phyloP scores from a whole-genome alignment of 2,797 vertebrate genomes.

The Discoglossus pictus region DNA sequence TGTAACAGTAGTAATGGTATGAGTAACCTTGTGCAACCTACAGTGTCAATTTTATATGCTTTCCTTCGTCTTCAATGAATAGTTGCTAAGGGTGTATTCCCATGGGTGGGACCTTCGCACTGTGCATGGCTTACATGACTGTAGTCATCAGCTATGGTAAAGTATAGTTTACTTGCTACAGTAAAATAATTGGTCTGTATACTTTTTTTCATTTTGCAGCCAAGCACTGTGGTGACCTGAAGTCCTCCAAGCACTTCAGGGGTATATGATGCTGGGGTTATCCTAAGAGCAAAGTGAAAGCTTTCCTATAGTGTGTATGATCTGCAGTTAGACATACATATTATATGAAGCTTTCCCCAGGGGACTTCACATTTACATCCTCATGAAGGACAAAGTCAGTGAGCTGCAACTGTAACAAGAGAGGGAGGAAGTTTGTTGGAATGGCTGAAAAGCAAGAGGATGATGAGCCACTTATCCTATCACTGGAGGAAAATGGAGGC shows the following conservation, averaged over 20 bases:
- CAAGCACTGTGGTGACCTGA: neutral
- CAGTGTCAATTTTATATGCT: too few relatives aligned
- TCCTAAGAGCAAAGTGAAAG: neutral
- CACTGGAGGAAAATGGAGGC: constrained; percentile 82
- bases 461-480: constrained; percentile 92
- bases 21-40: too few relatives aligned
- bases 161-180: too few relatives aligned
- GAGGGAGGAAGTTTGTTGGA: neutral
- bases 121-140: too few relatives aligned
- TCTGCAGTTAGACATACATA: neutral
- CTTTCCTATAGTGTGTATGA: neutral
- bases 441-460: constrained; percentile 76
- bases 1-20: too few relatives aligned
- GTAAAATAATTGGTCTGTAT: neutral
- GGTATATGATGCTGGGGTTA: neutral
- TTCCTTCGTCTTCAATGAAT: too few relatives aligned
- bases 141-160: too few relatives aligned
- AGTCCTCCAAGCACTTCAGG: neutral
- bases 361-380: constrained; percentile 11
- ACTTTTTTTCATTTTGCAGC: neutral
- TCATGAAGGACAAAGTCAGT: constrained; percentile 39
- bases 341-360: neutral
- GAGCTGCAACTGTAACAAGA: neutral
- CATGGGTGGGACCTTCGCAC: too few relatives aligned
- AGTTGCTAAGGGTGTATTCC: too few relatives aligned